Evolutionary conservation across 2,113 vertebrate species (phyloP), one percentile per base, ranked within the genome.

Genomic region (Spizaetus ornatus): DNA sequence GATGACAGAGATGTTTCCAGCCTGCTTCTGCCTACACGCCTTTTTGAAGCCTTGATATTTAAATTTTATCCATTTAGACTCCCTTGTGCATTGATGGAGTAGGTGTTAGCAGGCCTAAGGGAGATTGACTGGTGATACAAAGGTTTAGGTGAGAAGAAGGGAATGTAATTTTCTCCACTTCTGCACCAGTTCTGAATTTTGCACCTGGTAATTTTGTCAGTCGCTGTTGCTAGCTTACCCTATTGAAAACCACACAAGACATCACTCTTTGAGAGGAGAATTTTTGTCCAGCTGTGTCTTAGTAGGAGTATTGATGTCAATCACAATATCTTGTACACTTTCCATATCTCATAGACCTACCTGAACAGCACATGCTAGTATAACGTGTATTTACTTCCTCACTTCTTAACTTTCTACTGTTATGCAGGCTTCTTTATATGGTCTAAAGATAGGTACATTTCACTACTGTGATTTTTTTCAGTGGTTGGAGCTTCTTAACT

Each of bases 41-140:
- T 72, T 88, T 77, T 92, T 63, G 62, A 91, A 91, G 69, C 76
- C 77, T 91, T 94, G 83, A 82, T 95, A 89, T 95, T 91, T 82
- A 95, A 89, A 95, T 89, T 91, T 9, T 43, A 80, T 48, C 25
- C 66, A 69, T 91, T 96, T 84, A 87, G 52, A 20, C 17, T 96
- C 27, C 21, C 73, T 38, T 65, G 31, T 55, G 45, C 40, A 38
- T 67, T 79, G 88, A 59, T 65, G 36, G 52, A 78, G 62, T 72
- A 84, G 77, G 81, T 92, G 86, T 91, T 48, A 89, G 61, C 18
- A 94, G 43, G 12, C 61, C 63, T n/a, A 8, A 0, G 4, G 61
- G 40, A 94, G 77, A 61, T 7, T 86, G 52, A 48, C 48, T 74
- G 72, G 31, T 69, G 86, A 95, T 84, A 82, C 34, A 71, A 77